These are phyloP conservation scores for Lepus townsendii DNA, from an alignment of 2,797 vertebrate species.

Conservation along the genomic window DNA sequence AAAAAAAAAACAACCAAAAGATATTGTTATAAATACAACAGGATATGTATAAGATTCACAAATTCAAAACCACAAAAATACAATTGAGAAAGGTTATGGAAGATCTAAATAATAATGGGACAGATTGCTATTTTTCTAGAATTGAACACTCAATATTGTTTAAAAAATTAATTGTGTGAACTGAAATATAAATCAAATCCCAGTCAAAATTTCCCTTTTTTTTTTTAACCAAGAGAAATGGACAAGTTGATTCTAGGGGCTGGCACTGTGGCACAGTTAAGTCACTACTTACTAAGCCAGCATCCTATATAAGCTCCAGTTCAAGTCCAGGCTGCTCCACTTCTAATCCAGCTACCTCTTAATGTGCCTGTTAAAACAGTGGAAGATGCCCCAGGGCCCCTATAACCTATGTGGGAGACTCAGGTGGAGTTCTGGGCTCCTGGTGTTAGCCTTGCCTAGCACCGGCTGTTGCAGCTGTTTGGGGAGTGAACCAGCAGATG, in stretches of 20 bases:
- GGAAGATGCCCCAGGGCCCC: no score
- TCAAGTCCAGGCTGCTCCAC: no score
- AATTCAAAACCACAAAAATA: slow-evolving; percentile 46
- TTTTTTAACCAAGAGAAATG: slow-evolving; percentile 5
- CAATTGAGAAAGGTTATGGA: slow-evolving; percentile 12
- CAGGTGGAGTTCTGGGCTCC: no score
- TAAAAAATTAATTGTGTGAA: background rate
- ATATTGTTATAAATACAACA: slow-evolving; percentile 48
- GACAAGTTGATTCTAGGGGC: background rate
- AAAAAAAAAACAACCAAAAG: background rate
- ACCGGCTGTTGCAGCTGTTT: no score
- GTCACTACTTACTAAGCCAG: no score
- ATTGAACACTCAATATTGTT: background rate
- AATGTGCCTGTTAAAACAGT: no score
- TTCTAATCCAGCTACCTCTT: no score
- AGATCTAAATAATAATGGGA: background rate
- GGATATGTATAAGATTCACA: background rate
- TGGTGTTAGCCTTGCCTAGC: no score
- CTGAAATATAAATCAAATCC: background rate
- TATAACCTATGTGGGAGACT: no score
- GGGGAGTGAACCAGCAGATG: no score
- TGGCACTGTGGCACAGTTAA: no score
- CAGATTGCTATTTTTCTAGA: background rate
- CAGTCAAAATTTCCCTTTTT: background rate
- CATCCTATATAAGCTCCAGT: no score